Base-by-base conservation (phyloP, 2,888 invertebrate species). In the Homarus gammarus region DNA sequence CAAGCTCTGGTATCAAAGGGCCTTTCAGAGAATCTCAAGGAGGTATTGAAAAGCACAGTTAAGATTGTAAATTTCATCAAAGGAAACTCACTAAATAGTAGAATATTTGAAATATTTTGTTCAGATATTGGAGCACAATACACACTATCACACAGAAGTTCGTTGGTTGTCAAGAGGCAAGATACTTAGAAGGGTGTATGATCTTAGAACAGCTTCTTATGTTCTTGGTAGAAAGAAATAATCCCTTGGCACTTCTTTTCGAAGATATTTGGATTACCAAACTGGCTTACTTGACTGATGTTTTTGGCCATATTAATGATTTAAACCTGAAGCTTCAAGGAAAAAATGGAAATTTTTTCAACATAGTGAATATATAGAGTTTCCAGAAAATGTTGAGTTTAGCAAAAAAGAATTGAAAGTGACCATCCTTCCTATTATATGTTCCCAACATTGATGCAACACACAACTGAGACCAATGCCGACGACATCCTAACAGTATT, bases 71-170 rank as follows among this genome's bases (percentile, higher is more conserved):
- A 81, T 33, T 33, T 81, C 6, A 81, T 61, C 38, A 56, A 44
- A 81, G 27, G 56, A 31, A 56, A 61, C 12, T 51, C 79, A 81
- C 56, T 81, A 2, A 81, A 81, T 3, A 56, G 56, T 12, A 3
- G 61, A 12, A 15, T 56, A 33, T 61, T 81, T 81, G 61, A 51
- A 81, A 31, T 81, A 1, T 33, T 81, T 5, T 81, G 79, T 33
- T 0, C 27, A 33, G 79, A 56, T 3, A 61, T 36, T 22, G 61
- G 61, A 61, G 6, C 3, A n/a, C 1, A 56, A 31, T 22, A 81
- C 56, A 27, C 33, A 31, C n/a, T 82, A 82, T 64, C 82, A 36
- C n/a, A 64, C 82, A 82, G 82, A 82, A 64, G 82, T 82, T 82
- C 10, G 64, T 1, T 82, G 68, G 82, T 38, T 82, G 22, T 38